Base-by-base conservation (phyloP, 2,888 invertebrate genomes). In the Noctua janthina region DNA sequence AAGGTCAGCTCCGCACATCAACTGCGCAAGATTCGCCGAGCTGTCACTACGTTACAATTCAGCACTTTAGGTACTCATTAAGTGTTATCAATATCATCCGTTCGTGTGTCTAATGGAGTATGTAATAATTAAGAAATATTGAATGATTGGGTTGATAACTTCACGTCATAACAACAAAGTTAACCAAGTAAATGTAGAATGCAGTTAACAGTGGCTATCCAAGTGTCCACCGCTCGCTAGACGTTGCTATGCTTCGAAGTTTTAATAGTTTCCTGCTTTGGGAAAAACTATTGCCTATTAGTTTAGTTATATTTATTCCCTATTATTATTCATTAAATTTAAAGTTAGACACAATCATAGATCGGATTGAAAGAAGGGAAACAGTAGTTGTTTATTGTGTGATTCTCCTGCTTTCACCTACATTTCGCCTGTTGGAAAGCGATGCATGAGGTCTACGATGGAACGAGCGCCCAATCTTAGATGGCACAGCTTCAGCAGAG, bases 31-130 rank as follows among this genome's bases (percentile, higher is more conserved):
- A 80, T 80, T 84, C 64, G 66, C 80, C 46, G 51, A 51, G 51
- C 59, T 64, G 56, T 71, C 59, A 46, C 66, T 66, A 51, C 17
- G 39, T 49, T 35, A 78, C 39, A n/a, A 62, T 66, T 46, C 72
- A 67, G 29, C 59, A 66, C 66, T 73, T 54, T 83, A 73, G 85
- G 75, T 81, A 85, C 64, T 70, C 29, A 70, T 75, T 70, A 78
- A 35, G 6, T 70, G 69, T 85, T 85, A 84, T 81, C 83, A 39
- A 17, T 51, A 70, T 17, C 66, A 39, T 66, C 15, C 29, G 39
- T 46, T 62, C 46, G 39, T 74, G 17, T 54, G 54, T 23, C n/a
- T 64, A 13, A 70, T 77, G 29, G 17, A 68, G 11, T 43, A 23
- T 39, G 29, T 59, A 59, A 51, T 59, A 46, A 69, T 64, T 20